Evolutionary conservation across 1,140 invertebrate species (phyloP).

Genomic region (Sitobion miscanthi): DNA sequence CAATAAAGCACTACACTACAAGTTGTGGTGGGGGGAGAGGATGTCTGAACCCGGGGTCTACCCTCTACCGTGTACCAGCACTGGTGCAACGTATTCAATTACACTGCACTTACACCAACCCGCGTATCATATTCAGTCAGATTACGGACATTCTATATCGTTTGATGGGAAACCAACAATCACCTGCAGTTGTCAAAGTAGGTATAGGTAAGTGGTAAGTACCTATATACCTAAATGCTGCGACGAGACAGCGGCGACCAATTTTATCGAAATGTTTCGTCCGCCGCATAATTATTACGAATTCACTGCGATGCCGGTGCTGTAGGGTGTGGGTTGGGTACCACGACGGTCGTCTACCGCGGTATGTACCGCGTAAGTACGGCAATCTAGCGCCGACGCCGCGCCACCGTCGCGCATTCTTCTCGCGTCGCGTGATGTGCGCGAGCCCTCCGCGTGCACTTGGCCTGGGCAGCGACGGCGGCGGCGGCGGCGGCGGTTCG

Average conservation of each 20-base stretch:
- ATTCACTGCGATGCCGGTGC: background rate
- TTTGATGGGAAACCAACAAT: background rate
- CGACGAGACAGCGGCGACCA: background rate
- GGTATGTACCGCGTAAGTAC: background rate
- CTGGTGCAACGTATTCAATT: background rate
- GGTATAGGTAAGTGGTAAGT: too few species aligned
- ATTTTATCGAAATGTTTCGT: background rate
- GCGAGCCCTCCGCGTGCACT: background rate
- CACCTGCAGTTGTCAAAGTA: background rate
- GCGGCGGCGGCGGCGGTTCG: constrained; percentile 45
- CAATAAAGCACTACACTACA: background rate
- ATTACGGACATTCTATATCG: background rate
- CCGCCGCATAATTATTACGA: background rate
- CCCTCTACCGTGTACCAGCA: background rate
- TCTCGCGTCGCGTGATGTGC: background rate
- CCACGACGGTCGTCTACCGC: background rate
- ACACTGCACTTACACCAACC: background rate
- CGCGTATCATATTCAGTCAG: background rate
- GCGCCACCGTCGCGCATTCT: constrained; percentile 9
- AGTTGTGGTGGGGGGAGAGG: too few species aligned
- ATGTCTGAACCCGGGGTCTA: too few species aligned
- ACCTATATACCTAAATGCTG: background rate
- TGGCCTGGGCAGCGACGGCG: constrained; percentile 16
- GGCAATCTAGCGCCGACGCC: constrained; percentile 30
- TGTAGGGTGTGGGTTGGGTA: background rate